Evolutionary conservation across 1,140 invertebrate genomes (phyloP), one percentile per base, ranked within the genome.

Genomic region (Anoplophora glabripennis): DNA sequence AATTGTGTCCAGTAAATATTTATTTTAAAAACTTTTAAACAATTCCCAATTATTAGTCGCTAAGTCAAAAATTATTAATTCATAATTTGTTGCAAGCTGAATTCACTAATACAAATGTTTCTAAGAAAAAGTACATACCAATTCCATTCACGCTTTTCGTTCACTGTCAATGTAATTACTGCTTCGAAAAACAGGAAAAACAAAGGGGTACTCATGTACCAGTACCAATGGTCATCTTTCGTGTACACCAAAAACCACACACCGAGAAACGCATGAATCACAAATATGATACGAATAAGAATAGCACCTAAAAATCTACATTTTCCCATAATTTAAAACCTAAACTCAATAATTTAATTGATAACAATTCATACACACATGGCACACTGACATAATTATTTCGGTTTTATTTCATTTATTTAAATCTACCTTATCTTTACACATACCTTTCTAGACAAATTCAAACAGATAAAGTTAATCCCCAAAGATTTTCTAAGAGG

Each of bases 151-250:
- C 42, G 38, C 3, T 54, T 54, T 35, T 44, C 44, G 28, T 11
- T 42, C 15, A 54, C 7, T 12, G 41, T 54, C 28, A 54, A 28
- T 1, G 52, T 54, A n/a, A 54, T 34, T 11, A 54, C 38, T 28
- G 38, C 44, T 33, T 54, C 52, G 12, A 54, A 33, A 12, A 54
- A 33, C 38, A 54, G 42, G 37, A 54, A 12, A 54, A 44, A 35
- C 34, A 54, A 44, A 1, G 52, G 52, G 12, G 36, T 33, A 33
- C 38, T 28, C 12, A 54, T 35, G 21, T 44, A 54, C 52, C 52
- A 54, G 11, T 44, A 54, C 52, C 52, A 44, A 5, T 18, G 21
- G 33, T 54, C 52, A 42, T 42, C 17, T 45, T 44, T 54, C 41
- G 44, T 44, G 33, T 44, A 44, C 10, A 44, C 52, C 7, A 54